Percentiles rank a stretch among this genome's conserved stretches.
Evolutionary conservation across 2,888 invertebrate species (phyloP).

Genomic region (Drosophila melanosoma): DNA sequence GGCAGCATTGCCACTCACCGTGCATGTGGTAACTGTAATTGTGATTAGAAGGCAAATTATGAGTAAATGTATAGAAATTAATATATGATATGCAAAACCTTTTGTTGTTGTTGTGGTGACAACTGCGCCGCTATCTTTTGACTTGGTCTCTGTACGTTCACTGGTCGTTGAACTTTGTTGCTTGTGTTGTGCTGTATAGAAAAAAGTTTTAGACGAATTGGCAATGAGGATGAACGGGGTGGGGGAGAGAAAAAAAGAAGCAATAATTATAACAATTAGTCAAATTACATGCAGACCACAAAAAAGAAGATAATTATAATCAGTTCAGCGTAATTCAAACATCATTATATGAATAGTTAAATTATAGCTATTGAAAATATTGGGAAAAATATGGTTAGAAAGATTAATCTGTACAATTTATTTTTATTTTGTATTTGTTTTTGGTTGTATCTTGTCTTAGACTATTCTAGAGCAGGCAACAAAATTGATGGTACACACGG

Average conservation of each 20-base stretch:
- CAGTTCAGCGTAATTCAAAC: conserved; percentile 20
- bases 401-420: conserved; percentile 16
- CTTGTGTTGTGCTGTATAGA: conserved; percentile 74
- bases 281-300: conserved; percentile 62
- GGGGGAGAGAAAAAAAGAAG: conserved; percentile 54
- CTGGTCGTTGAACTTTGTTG: conserved; percentile 82
- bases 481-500: conserved; percentile 46
- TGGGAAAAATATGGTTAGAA: conserved; percentile 30
- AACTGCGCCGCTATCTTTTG: conserved; percentile 87
- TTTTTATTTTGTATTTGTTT: conserved; percentile 10
- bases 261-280: conserved; percentile 73
- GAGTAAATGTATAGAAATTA: not conserved
- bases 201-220: conserved; percentile 58
- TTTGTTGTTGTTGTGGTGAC: conserved; percentile 87
- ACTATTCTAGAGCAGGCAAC: conserved; percentile 61
- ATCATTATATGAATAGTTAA: conserved; percentile 21
- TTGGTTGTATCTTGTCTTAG: conserved; percentile 53
- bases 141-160: conserved; percentile 86
- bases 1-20: conserved; percentile 87
- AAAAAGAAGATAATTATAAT: not conserved
- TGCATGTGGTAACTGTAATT: conserved; percentile 83
- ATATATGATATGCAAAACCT: conserved; percentile 83
- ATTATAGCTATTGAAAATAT: conserved; percentile 36
- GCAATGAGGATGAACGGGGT: conserved; percentile 30
- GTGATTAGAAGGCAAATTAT: not conserved